phyloP scores from a whole-genome alignment of 2,797 vertebrate species.

The Pampus argenteus region DNA sequence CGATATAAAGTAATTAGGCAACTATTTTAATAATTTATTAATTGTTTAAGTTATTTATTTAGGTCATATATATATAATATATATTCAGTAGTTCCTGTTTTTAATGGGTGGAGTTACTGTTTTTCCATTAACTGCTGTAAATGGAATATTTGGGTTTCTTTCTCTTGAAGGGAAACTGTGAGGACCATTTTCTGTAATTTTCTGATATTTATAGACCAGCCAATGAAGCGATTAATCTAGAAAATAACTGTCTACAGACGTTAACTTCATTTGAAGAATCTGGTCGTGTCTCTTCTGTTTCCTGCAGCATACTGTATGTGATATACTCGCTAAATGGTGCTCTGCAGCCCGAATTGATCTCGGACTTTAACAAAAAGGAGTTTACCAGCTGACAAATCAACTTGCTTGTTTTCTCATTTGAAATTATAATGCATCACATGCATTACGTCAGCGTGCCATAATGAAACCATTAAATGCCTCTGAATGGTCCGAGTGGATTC shows the following conservation, averaged over 20 bases:
- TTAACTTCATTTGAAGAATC: not conserved
- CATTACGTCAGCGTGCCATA: conserved; percentile 46
- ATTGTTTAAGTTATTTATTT: too few species aligned
- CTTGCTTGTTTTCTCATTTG: conserved; percentile 19
- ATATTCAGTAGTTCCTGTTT: too few species aligned
- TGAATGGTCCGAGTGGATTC: conserved; percentile 62
- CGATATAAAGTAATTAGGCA: not conserved
- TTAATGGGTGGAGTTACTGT: too few species aligned
- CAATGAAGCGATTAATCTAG: not conserved
- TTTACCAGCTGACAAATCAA: conserved; percentile 25
- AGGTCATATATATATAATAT: not conserved
- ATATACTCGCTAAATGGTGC: conserved; percentile 1
- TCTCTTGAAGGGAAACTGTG: too few species aligned
- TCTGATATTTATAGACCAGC: not conserved
- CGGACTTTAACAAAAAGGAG: conserved; percentile 35
- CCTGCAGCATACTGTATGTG: not conserved
- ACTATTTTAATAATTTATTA: too few species aligned
- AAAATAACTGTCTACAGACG: not conserved
- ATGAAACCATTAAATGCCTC: conserved; percentile 52
- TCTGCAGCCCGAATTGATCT: not conserved
- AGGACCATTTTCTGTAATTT: not conserved
- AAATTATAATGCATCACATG: conserved; percentile 41
- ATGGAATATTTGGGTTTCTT: too few species aligned
- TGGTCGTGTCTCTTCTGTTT: not conserved
- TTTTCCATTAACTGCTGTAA: too few species aligned